These are phyloP conservation scores for Mythimna lalbum DNA, from an alignment of 2,888 invertebrate genomes.

Conservation along the genomic window DNA sequence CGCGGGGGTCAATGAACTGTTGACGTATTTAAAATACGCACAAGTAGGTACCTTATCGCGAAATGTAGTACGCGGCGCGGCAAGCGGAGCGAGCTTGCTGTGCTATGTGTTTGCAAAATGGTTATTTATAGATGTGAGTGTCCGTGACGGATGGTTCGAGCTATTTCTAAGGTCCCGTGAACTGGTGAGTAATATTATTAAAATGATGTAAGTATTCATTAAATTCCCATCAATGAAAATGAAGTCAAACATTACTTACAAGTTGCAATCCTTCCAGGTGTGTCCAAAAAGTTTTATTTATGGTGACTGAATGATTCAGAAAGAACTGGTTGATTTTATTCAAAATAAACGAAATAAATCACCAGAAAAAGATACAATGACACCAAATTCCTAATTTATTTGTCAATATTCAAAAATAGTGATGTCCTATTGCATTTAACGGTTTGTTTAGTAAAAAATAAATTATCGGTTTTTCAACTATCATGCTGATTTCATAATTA, in stretches of 20 bases:
- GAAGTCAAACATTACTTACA: conserved; percentile 38
- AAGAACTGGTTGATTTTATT: conserved; percentile 53
- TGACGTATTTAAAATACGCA: conserved; percentile 90
- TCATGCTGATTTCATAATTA: background rate
- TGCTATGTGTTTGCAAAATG: conserved; percentile 86
- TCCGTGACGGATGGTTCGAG: conserved; percentile 84
- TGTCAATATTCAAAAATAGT: conserved; percentile 75
- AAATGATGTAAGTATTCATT: conserved; percentile 44
- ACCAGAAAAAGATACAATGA: conserved; percentile 42
- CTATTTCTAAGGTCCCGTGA: conserved; percentile 81
- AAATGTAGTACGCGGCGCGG: conserved; percentile 85
- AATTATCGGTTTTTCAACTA: conserved; percentile 37
- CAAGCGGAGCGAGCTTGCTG: conserved; percentile 80
- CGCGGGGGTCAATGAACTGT: conserved; percentile 88
- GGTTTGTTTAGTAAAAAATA: conserved; percentile 13
- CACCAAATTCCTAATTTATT: conserved; percentile 30
- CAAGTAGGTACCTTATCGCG: conserved; percentile 87
- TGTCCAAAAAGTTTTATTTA: conserved; percentile 50
- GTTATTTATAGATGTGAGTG: conserved; percentile 86
- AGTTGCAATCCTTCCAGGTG: conserved; percentile 9
- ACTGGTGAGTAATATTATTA: conserved; percentile 70
- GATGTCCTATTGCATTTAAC: conserved; percentile 62
- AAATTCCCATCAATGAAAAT: conserved; percentile 53
- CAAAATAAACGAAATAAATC: conserved; percentile 35
- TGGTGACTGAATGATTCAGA: conserved; percentile 16